Evolutionary conservation across 2,888 invertebrate genomes (phyloP).

Genomic region (Rhimphoctona megacephalus): DNA sequence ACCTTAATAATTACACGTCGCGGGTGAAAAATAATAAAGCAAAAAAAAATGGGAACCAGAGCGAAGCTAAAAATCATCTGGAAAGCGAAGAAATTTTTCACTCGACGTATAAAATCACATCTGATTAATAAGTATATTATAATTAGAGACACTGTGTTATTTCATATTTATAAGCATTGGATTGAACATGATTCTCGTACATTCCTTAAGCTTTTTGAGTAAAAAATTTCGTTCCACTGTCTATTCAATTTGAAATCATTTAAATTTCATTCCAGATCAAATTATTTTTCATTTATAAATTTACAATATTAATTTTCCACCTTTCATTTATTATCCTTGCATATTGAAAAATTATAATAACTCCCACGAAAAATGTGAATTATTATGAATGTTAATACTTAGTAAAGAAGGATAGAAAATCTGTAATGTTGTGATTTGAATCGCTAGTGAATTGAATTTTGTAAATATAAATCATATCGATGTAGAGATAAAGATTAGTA

Average conservation of each 20-base stretch:
- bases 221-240: background rate
- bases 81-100: background rate
- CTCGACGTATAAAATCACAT: background rate
- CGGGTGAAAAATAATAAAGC: background rate
- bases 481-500: background rate
- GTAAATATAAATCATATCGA: background rate
- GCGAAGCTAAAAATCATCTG: background rate
- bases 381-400: too few relatives aligned
- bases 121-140: background rate
- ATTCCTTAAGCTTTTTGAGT: background rate
- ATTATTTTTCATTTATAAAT: background rate
- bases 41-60: constrained; percentile 5
- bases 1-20: constrained; percentile 1
- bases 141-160: background rate
- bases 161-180: background rate
- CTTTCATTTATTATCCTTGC: background rate
- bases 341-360: background rate
- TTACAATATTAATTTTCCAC: background rate
- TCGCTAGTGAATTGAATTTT: background rate
- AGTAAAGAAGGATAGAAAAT: background rate
- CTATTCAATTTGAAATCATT: background rate
- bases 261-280: background rate
- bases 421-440: background rate
- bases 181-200: background rate
- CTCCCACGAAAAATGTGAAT: too few relatives aligned